Conservation (phyloP, 1,140 invertebrate genomes). For the Metopolophium dirhodum region DNA sequence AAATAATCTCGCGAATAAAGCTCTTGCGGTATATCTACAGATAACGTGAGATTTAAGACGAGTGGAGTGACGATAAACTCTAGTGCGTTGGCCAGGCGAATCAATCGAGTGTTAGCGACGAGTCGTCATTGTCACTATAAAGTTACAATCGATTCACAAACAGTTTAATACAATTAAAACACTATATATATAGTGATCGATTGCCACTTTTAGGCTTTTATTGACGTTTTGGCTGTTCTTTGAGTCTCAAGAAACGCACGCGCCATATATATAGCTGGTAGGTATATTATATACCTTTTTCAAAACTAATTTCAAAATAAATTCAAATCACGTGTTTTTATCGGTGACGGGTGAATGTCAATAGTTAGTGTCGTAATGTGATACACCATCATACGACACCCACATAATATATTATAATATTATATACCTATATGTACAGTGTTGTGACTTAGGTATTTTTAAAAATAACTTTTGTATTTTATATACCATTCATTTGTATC, state of each 20-base stretch:
- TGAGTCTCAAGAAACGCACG: background rate
- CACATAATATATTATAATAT: background rate
- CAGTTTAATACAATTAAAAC: background rate
- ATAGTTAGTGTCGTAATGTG: background rate
- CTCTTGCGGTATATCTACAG: background rate
- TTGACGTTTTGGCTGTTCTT: background rate
- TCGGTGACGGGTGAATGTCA: background rate
- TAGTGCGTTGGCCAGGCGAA: background rate
- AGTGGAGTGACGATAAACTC: background rate
- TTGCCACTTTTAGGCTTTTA: background rate
- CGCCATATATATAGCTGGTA: background rate
- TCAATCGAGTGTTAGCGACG: background rate
- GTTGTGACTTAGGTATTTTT: background rate
- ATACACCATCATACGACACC: background rate
- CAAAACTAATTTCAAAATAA: background rate
- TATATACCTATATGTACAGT: background rate
- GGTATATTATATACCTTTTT: background rate
- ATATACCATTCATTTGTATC: background rate
- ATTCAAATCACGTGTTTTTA: background rate
- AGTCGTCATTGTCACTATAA: background rate
- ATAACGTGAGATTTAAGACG: background rate
- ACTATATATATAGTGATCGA: background rate
- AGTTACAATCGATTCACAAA: background rate
- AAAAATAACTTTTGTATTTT: background rate
- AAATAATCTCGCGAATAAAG: background rate